Percentiles rank a stretch among this genome's conserved stretches.
Evolutionary conservation across 2,888 invertebrate genomes (phyloP).

Genomic region (Dasysyrphus albostriatus): DNA sequence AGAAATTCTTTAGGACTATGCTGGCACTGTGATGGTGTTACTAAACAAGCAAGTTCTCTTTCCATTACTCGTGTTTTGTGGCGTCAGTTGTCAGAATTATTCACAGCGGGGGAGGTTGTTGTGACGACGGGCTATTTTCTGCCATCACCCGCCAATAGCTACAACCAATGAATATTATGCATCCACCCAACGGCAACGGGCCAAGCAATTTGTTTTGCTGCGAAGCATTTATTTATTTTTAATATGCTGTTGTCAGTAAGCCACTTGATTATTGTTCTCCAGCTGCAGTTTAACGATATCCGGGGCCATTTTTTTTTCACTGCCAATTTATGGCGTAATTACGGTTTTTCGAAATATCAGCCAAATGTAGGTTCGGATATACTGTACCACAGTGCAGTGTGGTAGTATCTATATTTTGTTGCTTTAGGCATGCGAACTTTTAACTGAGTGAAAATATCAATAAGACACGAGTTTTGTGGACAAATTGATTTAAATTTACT

Average conservation of each 20-base stretch:
- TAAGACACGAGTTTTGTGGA: constrained; percentile 67
- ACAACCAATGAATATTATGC: constrained; percentile 2
- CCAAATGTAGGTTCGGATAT: constrained; percentile 10
- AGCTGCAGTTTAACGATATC: constrained; percentile 73
- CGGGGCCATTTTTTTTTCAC: constrained; percentile 62
- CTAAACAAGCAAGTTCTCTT: constrained; percentile 53
- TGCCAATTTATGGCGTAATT: constrained; percentile 69
- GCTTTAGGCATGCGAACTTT: constrained; percentile 56
- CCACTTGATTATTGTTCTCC: constrained; percentile 75
- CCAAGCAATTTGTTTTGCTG: constrained; percentile 64
- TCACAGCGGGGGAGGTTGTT: constrained; percentile 46
- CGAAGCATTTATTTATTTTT: constrained; percentile 72
- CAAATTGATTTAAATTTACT: constrained; percentile 75
- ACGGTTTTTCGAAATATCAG: constrained; percentile 39
- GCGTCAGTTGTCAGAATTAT: constrained; percentile 31
- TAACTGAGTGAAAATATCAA: constrained; percentile 61
- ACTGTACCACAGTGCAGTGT: background rate
- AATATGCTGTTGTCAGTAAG: constrained; percentile 75
- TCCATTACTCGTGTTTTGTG: background rate
- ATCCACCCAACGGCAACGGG: constrained; percentile 30
- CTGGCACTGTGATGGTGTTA: constrained; percentile 26
- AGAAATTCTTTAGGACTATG: constrained; percentile 23
- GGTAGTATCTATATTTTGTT: background rate
- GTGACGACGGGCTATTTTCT: constrained; percentile 28
- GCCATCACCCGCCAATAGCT: constrained; percentile 19